Evolutionary conservation across 1,140 invertebrate species (phyloP).

Genomic region (Xylocopa sonorina): DNA sequence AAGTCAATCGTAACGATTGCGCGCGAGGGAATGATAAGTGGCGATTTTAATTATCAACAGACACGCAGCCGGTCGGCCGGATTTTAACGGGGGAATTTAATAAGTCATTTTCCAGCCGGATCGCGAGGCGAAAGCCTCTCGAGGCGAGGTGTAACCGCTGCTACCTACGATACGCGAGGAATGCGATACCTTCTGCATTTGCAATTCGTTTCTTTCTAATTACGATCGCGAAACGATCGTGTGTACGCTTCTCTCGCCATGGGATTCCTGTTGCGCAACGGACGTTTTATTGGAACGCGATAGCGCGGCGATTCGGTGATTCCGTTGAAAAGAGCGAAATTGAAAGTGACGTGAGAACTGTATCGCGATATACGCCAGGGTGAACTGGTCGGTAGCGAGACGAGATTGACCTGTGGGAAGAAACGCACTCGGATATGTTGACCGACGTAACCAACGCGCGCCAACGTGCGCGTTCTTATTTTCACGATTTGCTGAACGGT

Average conservation of each 20-base stretch:
- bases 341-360: constrained; percentile 24
- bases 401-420: background rate
- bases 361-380: background rate
- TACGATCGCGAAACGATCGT: constrained; percentile 17
- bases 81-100: constrained; percentile 11
- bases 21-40: constrained; percentile 1
- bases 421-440: background rate
- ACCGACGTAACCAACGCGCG: background rate
- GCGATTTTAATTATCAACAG: constrained; percentile 35
- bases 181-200: constrained; percentile 39
- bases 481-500: background rate
- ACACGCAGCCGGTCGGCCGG: background rate
- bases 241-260: constrained; percentile 13
- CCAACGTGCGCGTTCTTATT: background rate
- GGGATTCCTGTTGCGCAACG: constrained; percentile 34
- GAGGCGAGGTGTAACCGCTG: constrained; percentile 41
- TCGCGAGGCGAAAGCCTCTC: background rate
- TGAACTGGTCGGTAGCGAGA: background rate
- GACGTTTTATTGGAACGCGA: constrained; percentile 25
- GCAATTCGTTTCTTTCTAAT: constrained; percentile 39
- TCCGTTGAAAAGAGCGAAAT: constrained; percentile 7
- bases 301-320: constrained; percentile 32
- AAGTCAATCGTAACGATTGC: background rate
- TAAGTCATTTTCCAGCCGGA: constrained; percentile 38
- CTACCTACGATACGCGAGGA: constrained; percentile 49